A percentile compares a stretch with the other conserved stretches of the same genome.
Conservation (phyloP, 2,113 vertebrate species). For the Chauna torquata region DNA sequence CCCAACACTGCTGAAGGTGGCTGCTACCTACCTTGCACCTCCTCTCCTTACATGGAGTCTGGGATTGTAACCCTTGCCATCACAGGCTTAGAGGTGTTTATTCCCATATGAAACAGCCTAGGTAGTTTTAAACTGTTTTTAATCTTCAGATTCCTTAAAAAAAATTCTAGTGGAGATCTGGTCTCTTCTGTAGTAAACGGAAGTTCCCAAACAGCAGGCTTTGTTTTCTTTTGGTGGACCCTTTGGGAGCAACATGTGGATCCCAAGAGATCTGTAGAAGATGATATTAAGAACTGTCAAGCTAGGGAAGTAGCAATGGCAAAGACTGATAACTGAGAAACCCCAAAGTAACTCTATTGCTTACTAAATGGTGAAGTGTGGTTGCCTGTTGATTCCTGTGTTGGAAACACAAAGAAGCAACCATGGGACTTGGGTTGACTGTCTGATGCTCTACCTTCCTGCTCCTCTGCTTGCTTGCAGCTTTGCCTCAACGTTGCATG, state of each 20-base stretch:
- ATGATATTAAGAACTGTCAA: not conserved
- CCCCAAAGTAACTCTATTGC: not conserved
- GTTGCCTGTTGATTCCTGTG: not conserved
- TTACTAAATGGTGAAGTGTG: not conserved
- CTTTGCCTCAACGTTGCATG: not conserved
- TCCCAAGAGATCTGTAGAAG: not conserved
- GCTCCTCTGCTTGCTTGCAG: not conserved
- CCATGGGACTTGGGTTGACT: not conserved
- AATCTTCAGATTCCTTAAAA: not conserved
- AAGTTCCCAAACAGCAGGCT: not conserved
- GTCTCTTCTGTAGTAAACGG: not conserved
- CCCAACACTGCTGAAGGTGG: not conserved
- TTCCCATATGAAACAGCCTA: not conserved
- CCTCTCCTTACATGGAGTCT: not conserved
- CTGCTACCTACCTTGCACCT: not conserved
- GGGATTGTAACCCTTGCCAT: not conserved
- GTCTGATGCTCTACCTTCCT: not conserved
- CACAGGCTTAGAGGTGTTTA: not conserved
- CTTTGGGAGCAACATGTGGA: not conserved
- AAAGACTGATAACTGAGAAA: not conserved
- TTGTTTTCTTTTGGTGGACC: not conserved
- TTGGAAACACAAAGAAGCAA: not conserved
- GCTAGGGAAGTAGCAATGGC: not conserved
- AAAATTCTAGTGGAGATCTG: not conserved
- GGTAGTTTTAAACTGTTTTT: not conserved